Conservation (phyloP, 1,140 invertebrate species). For the Lycorma delicatula region DNA sequence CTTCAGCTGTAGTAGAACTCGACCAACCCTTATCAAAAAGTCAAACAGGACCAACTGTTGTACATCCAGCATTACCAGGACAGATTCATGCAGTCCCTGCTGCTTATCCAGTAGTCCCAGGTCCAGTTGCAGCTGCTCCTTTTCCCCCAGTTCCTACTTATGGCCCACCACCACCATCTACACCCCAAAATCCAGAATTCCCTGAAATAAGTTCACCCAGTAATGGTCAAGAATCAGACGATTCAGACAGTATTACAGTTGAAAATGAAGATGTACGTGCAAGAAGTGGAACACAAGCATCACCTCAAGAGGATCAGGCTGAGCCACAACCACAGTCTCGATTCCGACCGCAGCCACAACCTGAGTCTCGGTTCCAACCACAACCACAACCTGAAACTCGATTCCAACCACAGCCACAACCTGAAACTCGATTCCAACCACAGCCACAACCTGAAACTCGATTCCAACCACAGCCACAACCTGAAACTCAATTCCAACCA, state of each 20-base stretch:
- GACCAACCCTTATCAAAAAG: constrained; percentile 46
- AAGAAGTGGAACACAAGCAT: background rate
- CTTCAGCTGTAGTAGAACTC: constrained; percentile 50
- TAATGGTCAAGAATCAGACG: constrained; percentile 14
- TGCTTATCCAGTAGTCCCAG: constrained; percentile 3
- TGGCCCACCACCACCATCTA: constrained; percentile 1
- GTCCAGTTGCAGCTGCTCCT: constrained; percentile 10
- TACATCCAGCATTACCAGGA: constrained; percentile 27
- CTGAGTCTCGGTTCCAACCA: background rate
- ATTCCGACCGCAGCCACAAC: background rate
- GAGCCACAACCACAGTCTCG: background rate
- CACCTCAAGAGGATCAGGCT: background rate
- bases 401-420: background rate
- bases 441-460: constrained; percentile 8
- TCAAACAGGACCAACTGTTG: constrained; percentile 38
- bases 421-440: background rate
- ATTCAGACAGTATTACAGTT: constrained; percentile 18
- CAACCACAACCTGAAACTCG: background rate
- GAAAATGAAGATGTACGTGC: constrained; percentile 20
- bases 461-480: background rate
- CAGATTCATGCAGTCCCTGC: constrained; percentile 29
- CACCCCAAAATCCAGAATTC: constrained; percentile 9
- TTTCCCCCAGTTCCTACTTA: constrained; percentile 11
- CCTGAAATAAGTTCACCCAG: constrained; percentile 4
- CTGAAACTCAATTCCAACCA: background rate